Conservation (phyloP, 2,113 vertebrate species). For the Chaenogobius annularis region DNA sequence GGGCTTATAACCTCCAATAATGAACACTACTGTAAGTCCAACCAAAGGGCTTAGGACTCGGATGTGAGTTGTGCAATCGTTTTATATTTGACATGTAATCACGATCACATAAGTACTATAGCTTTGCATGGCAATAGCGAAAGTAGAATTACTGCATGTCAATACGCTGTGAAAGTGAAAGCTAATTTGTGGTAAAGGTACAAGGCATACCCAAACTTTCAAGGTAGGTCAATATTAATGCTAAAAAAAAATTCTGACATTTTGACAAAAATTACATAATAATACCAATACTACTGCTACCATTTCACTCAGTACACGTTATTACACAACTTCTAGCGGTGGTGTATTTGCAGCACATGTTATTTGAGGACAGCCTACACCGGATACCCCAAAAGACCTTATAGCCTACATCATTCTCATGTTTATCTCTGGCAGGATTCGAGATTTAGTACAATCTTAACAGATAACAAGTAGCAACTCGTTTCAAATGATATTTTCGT, state of each 20-base stretch:
- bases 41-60: background rate
- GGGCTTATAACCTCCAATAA: conserved; percentile 9
- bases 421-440: background rate
- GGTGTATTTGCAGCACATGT: background rate
- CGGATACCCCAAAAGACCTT: background rate
- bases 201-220: too few relatives aligned
- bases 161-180: too few relatives aligned
- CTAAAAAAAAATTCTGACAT: too few relatives aligned
- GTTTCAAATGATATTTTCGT: background rate
- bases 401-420: background rate
- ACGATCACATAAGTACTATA: too few relatives aligned
- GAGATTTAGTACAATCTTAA: background rate
- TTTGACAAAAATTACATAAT: too few relatives aligned
- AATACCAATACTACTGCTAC: background rate
- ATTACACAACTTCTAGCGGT: background rate
- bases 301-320: background rate
- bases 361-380: background rate
- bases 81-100: too few relatives aligned
- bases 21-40: background rate
- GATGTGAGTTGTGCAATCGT: background rate
- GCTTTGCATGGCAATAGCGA: too few relatives aligned
- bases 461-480: background rate
- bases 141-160: too few relatives aligned
- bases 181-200: too few relatives aligned
- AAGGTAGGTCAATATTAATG: too few relatives aligned